These are phyloP conservation scores for Cercopithecus mona DNA, from an alignment of 2,113 vertebrate species.

Conservation along the genomic window DNA sequence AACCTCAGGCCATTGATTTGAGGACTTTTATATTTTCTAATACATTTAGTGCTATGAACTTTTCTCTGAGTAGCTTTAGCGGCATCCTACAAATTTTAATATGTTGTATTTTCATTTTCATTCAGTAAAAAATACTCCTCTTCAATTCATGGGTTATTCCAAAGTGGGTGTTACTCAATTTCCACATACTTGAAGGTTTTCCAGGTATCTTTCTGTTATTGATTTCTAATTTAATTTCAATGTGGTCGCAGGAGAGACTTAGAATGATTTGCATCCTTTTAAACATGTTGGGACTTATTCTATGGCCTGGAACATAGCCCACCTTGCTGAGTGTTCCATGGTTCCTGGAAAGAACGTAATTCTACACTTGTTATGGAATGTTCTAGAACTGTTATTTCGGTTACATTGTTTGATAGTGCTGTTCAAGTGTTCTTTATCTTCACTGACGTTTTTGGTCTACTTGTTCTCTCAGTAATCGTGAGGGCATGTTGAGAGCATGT, in stretches of 20 bases:
- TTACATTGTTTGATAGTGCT: not conserved
- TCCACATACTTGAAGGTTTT: not conserved
- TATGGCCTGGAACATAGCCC: not conserved
- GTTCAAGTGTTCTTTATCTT: not conserved
- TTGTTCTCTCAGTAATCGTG: not conserved
- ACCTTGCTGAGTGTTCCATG: no score
- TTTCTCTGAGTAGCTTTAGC: not conserved
- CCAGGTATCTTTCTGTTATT: not conserved
- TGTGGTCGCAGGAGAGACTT: not conserved
- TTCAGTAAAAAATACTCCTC: not conserved
- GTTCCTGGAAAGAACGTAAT: not conserved
- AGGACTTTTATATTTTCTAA: not conserved
- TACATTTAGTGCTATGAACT: not conserved
- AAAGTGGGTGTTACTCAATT: not conserved
- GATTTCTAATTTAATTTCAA: not conserved
- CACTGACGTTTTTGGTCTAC: not conserved
- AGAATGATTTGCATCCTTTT: no score
- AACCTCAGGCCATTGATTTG: no score
- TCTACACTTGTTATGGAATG: no score
- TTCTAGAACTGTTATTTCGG: not conserved
- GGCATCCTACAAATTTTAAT: not conserved
- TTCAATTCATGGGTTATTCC: not conserved
- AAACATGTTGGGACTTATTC: no score
- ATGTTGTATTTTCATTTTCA: not conserved
- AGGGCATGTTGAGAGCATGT: no score